A percentile compares a stretch with the other conserved stretches of the same genome.
These are phyloP conservation scores for Cepphus grylle DNA, from an alignment of 2,113 vertebrate genomes.

Conservation along the genomic window DNA sequence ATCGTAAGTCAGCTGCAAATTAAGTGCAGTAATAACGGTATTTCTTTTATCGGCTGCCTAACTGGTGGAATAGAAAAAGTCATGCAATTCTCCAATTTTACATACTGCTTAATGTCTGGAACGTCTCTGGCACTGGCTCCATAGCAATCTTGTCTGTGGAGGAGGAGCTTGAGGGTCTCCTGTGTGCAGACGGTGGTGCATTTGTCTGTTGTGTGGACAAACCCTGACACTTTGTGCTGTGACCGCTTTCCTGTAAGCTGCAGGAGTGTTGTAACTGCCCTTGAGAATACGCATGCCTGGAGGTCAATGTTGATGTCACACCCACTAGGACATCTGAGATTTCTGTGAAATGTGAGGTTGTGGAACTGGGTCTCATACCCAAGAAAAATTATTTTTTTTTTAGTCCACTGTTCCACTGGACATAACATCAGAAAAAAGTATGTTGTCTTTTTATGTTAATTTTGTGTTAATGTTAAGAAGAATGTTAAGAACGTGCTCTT, in stretches of 20 bases:
- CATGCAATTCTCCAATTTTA: neutral
- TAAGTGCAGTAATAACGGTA: neutral
- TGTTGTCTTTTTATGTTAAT: neutral
- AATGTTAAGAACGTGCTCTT: neutral
- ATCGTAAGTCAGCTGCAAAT: neutral
- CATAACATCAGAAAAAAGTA: neutral
- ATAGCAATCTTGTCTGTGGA: neutral
- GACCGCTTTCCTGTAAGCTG: neutral
- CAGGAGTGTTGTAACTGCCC: neutral
- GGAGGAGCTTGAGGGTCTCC: neutral
- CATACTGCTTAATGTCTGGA: neutral
- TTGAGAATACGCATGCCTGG: fast-evolving
- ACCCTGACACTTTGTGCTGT: neutral
- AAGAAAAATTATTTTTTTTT: neutral
- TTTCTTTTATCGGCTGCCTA: neutral
- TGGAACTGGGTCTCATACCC: neutral
- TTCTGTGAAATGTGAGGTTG: neutral
- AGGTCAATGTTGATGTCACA: neutral
- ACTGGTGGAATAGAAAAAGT: neutral
- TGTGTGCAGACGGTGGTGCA: neutral
- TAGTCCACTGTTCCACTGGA: neutral
- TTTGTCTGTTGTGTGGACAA: neutral
- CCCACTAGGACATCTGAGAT: neutral
- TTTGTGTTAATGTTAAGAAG: neutral
- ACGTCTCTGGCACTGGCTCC: neutral